These are phyloP conservation scores for Lasiurus borealis DNA, from an alignment of 2,113 vertebrate genomes.

Conservation along the genomic window DNA sequence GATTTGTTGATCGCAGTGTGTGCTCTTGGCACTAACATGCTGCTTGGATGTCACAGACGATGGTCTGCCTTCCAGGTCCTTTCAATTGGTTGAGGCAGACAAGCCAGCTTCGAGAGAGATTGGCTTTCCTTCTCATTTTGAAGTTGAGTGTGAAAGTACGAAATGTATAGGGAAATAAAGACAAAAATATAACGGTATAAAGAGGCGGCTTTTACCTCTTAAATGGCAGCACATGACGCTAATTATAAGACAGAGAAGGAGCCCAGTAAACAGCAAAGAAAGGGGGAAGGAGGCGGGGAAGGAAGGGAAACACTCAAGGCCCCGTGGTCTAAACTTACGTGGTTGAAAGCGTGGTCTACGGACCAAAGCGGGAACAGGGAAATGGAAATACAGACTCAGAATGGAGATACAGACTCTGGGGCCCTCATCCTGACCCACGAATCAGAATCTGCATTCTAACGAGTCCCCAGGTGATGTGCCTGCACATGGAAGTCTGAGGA, in stretches of 20 bases:
- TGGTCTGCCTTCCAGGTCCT: not conserved
- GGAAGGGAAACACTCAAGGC: not conserved
- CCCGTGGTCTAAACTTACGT: rapidly evolving
- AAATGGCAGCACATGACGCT: not conserved
- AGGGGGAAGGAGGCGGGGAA: not conserved
- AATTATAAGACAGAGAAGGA: not conserved
- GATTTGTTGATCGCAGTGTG: not conserved
- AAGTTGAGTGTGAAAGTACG: not conserved
- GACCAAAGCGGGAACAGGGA: not conserved
- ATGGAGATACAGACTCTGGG: not conserved
- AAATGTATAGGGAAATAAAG: not conserved
- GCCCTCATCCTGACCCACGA: not conserved
- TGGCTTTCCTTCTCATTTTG: too few relatives aligned
- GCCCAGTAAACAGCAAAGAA: not conserved
- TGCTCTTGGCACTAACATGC: not conserved
- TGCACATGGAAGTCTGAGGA: rapidly evolving
- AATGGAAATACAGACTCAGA: not conserved
- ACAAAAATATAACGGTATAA: not conserved
- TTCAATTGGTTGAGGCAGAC: not conserved
- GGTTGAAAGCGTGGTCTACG: not conserved
- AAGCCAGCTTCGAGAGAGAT: too few relatives aligned
- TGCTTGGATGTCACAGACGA: too few relatives aligned
- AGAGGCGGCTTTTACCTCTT: not conserved
- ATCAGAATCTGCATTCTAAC: not conserved
- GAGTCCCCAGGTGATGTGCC: not conserved